Percentiles rank a stretch among this genome's conserved stretches.
phyloP scores from a whole-genome alignment of 2,113 vertebrate genomes.

The human region DNA sequence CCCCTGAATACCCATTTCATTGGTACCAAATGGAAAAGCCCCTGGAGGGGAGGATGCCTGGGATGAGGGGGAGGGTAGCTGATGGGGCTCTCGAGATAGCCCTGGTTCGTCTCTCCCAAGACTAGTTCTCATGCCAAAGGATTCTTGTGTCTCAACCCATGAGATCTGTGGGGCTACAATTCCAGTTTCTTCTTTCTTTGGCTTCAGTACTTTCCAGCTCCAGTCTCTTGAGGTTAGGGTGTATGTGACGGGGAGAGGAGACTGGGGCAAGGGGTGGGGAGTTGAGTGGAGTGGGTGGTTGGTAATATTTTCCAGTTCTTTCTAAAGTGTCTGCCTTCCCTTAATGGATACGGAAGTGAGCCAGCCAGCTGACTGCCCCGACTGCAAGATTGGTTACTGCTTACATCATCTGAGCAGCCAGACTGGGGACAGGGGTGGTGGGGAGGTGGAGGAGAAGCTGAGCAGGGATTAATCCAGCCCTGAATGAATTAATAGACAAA shows the following conservation, averaged over 20 bases:
- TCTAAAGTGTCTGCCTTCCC: constrained; percentile 79
- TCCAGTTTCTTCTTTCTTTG: constrained; percentile 80
- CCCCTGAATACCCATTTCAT: neutral
- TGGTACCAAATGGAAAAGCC: neutral
- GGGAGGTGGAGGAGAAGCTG: constrained; percentile 70
- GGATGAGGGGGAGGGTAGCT: neutral
- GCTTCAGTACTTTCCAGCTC: constrained; percentile 42
- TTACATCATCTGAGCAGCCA: constrained; percentile 81
- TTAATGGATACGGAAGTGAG: constrained; percentile 79
- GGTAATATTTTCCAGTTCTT: constrained; percentile 81
- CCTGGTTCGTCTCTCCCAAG: constrained; percentile 58
- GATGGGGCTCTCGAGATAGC: neutral
- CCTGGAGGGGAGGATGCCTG: neutral
- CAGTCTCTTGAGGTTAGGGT: constrained; percentile 64
- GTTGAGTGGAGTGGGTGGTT: neutral
- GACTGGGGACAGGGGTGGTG: constrained; percentile 61
- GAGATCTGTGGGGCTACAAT: constrained; percentile 48
- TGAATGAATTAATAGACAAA: constrained; percentile 78
- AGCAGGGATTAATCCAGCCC: constrained; percentile 79
- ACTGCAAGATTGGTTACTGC: constrained; percentile 78
- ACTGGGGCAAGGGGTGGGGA: neutral
- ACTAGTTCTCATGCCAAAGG: constrained; percentile 67
- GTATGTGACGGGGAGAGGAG: constrained; percentile 13
- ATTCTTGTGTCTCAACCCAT: constrained; percentile 44
- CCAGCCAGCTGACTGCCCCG: constrained; percentile 72